Conservation (phyloP, 2,113 vertebrate species). For the Nettapus auritus region DNA sequence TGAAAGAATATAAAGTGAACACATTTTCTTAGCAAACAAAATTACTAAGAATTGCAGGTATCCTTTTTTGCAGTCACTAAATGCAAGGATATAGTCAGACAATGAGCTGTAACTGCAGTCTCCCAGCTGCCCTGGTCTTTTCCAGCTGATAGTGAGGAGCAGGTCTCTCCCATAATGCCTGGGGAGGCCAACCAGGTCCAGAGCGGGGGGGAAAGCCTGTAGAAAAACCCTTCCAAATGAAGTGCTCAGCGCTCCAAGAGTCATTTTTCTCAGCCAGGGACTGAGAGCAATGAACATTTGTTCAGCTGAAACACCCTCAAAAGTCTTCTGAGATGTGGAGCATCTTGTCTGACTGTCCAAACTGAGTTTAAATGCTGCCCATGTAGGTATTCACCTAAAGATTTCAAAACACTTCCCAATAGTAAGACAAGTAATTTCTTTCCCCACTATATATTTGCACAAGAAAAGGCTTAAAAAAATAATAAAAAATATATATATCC, state of each 20-base stretch:
- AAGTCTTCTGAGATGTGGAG: neutral
- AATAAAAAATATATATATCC: neutral
- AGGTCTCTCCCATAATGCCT: neutral
- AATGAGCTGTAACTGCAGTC: neutral
- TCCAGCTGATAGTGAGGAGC: neutral
- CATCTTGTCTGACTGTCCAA: neutral
- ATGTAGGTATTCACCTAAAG: neutral
- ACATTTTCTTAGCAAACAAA: slow-evolving; percentile 11
- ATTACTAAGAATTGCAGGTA: neutral
- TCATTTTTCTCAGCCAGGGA: neutral
- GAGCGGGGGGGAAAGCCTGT: neutral
- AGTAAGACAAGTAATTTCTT: neutral
- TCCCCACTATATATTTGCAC: neutral
- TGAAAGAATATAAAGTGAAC: neutral
- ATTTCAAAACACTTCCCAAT: neutral
- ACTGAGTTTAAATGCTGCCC: neutral
- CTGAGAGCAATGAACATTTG: neutral
- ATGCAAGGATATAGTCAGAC: neutral
- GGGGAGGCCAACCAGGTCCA: neutral
- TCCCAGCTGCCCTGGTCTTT: neutral
- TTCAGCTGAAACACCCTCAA: neutral
- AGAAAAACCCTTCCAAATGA: neutral
- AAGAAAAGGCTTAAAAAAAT: neutral
- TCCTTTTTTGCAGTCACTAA: neutral
- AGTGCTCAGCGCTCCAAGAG: neutral